Evolutionary conservation across 2,113 vertebrate species (phyloP).

Genomic region (Megalops atlanticus): DNA sequence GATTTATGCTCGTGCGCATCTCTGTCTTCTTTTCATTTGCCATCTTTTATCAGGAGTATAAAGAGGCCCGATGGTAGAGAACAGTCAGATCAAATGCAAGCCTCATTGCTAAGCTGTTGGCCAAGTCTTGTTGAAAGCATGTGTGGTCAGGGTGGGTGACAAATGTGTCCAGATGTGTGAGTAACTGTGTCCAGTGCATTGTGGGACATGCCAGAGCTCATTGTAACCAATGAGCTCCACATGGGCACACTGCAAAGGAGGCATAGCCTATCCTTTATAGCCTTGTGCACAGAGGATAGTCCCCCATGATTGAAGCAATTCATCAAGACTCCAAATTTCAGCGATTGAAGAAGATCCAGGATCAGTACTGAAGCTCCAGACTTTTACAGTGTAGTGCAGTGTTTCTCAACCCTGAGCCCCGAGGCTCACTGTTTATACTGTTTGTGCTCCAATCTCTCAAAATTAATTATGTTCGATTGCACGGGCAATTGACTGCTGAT

Average conservation of each 20-base stretch:
- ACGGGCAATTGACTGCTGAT: background rate
- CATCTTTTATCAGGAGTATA: background rate
- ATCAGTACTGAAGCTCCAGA: too few species aligned
- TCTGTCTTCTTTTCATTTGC: background rate
- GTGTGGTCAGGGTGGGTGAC: conserved; percentile 2
- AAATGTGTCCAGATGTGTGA: background rate
- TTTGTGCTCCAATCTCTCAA: background rate
- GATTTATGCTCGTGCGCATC: background rate
- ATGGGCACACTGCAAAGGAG: too few species aligned
- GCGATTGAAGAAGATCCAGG: too few species aligned
- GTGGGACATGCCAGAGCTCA: background rate
- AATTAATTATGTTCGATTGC: conserved; percentile 6
- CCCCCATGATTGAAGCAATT: too few species aligned
- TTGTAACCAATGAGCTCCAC: background rate
- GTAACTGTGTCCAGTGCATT: background rate
- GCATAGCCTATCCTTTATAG: background rate
- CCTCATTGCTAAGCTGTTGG: background rate
- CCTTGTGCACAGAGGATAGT: too few species aligned
- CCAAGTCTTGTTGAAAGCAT: background rate
- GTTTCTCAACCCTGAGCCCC: background rate
- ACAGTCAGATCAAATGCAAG: conserved; percentile 33
- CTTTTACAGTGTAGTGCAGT: too few species aligned
- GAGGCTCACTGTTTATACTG: background rate
- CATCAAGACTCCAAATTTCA: too few species aligned
- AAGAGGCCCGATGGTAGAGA: background rate